These are phyloP conservation scores for Harpegnathos saltator DNA, from an alignment of 1,140 invertebrate species.

Conservation along the genomic window DNA sequence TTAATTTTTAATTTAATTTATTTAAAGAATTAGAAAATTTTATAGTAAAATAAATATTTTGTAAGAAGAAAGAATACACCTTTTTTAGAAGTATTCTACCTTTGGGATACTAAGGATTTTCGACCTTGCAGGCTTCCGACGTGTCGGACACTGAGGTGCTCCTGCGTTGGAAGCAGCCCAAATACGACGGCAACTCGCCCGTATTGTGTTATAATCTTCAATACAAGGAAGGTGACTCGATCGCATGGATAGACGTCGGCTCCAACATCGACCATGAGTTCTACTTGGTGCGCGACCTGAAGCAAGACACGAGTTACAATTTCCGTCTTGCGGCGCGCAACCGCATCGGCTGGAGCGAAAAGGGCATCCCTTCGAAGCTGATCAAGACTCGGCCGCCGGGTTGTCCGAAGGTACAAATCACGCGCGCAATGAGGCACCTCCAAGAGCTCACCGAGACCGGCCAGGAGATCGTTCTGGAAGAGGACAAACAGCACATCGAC, in stretches of 20 bases:
- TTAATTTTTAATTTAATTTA: no score
- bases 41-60: constrained; percentile 13
- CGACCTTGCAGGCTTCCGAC: constrained; percentile 84
- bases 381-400: constrained; percentile 90
- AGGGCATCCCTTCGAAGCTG: constrained; percentile 90
- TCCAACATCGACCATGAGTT: constrained; percentile 98
- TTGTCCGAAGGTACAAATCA: constrained; percentile 90
- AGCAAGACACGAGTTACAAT: constrained; percentile 93
- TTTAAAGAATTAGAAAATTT: no score
- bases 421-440: constrained; percentile 92
- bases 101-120: not conserved
- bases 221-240: constrained; percentile 90
- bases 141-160: constrained; percentile 95
- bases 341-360: constrained; percentile 96
- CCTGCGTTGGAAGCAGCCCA: constrained; percentile 95
- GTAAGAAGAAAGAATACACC: no score
- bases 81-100: no score
- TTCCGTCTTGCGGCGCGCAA: constrained; percentile 96
- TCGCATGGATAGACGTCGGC: constrained; percentile 94
- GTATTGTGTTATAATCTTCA: constrained; percentile 95
- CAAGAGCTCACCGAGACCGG: constrained; percentile 94
- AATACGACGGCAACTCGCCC: constrained; percentile 93
- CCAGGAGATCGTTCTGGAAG: constrained; percentile 89
- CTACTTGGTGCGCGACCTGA: constrained; percentile 92
- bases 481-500: constrained; percentile 88